Base-by-base conservation (phyloP, 2,888 invertebrate genomes). In the Epinotia bilunana region DNA sequence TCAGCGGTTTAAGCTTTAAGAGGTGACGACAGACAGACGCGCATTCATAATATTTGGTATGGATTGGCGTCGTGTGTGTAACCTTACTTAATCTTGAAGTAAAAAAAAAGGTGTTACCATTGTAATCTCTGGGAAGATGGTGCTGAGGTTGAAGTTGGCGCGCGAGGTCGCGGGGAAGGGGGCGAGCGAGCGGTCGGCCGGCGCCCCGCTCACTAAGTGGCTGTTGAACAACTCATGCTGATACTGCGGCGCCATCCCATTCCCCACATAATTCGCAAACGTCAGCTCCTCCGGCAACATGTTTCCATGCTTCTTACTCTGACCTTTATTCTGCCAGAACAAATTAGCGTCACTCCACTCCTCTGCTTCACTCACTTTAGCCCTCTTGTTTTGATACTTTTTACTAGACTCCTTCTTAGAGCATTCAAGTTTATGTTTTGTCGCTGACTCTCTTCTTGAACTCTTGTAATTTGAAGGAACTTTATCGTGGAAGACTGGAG, bases 111-210 rank as follows among this genome's bases (percentile, higher is more conserved):
- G n/a, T 65, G 53, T 91, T 81, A 94, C 94, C 94, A 94, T 94
- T 71, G 97, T 97, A 80, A 97, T 97, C 93, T 97, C 97, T 2
- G 97, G 97, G 87, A 97, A 97, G 82, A 97, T 97, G 0, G 97
- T 96, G 83, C 97, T 97, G 60, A 97, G 92, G 89, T 97, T 97
- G 85, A 97, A 97, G 87, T 97, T 97, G 1, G 97, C 96, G 2
- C 93, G 89, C 2, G 93, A 93, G 3, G 93, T 90, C 46, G 86
- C 88, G 9, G 94, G 92, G 74, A 93, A 90, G 72, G 85, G 88
- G n/a, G 89, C 78, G 53, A 91, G 78, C 0, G 93, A 88, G 69
- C 91, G 84, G 72, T 92, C 93, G 73, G 88, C 88, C 0, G 88
- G 93, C 80, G 92, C 85, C 76, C 92, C 92, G 6, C 91, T 81